phyloP scores from a whole-genome alignment of 2,797 vertebrate genomes.

The Enteromius viviparus region DNA sequence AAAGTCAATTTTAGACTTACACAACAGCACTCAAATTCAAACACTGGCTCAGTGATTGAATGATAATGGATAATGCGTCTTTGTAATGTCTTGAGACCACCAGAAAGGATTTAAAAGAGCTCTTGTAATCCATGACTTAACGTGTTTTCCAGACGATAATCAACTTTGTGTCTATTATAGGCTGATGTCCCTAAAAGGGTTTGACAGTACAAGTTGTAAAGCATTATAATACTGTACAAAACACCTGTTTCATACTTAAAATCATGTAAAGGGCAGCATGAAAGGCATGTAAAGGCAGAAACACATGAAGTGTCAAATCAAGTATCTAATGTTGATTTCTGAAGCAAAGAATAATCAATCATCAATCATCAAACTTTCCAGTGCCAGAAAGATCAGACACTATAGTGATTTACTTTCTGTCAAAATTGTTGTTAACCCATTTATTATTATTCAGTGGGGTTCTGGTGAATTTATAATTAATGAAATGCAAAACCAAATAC shows the following conservation, averaged over 20 bases:
- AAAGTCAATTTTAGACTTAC: neutral
- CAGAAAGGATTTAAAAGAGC: slow-evolving; percentile 43
- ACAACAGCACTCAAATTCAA: slow-evolving; percentile 12
- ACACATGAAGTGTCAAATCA: neutral
- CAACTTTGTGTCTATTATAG: neutral
- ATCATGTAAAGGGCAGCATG: neutral
- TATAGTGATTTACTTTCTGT: neutral
- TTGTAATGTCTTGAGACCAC: slow-evolving; percentile 33
- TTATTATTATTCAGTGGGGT: neutral
- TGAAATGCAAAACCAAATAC: neutral
- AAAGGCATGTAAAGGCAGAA: too few relatives aligned
- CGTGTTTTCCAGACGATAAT: slow-evolving; percentile 30
- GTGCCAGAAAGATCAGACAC: neutral
- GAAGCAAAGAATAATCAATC: neutral
- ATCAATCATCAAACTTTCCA: neutral
- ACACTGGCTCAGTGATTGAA: neutral
- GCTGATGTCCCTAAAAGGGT: neutral
- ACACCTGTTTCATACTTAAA: neutral
- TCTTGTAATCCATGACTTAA: slow-evolving; percentile 47
- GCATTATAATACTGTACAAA: neutral
- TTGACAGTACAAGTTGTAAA: neutral
- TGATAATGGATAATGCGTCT: neutral
- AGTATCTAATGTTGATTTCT: neutral
- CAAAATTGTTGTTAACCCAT: neutral
- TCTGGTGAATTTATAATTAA: neutral